phyloP scores from a whole-genome alignment of 2,113 vertebrate genomes.

The Paradoxurus hermaphroditus region DNA sequence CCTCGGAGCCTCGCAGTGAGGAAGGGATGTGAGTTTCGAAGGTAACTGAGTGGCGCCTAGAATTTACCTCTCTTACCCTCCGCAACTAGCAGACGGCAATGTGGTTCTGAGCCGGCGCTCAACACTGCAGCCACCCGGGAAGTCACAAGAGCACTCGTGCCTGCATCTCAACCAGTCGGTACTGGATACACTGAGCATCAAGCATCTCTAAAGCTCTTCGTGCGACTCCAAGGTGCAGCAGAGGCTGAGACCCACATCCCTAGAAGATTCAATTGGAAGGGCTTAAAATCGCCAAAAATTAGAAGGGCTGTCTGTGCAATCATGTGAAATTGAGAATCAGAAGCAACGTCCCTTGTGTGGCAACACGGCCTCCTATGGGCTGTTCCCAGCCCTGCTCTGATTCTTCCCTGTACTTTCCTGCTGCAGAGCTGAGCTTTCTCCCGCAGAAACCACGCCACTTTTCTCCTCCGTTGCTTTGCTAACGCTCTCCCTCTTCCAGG shows the following conservation, averaged over 20 bases:
- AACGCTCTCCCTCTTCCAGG: background rate
- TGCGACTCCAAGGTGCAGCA: background rate
- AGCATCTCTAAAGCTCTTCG: background rate
- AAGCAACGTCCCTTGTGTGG: background rate
- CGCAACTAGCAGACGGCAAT: background rate
- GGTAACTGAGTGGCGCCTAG: background rate
- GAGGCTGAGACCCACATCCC: background rate
- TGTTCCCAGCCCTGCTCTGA: too few relatives aligned
- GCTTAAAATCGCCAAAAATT: background rate
- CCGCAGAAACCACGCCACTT: background rate
- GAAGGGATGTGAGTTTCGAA: background rate
- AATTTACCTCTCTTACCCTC: background rate
- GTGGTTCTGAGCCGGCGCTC: background rate
- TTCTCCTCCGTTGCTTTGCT: background rate
- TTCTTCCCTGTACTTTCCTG: background rate
- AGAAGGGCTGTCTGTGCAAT: background rate
- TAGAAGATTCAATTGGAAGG: background rate
- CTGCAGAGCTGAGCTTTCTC: background rate
- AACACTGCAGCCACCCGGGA: background rate
- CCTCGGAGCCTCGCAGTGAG: background rate
- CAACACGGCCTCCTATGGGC: background rate
- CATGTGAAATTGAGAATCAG: background rate
- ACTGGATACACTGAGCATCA: fast-evolving
- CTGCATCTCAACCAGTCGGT: background rate
- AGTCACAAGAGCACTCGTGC: background rate